Percentiles rank a stretch among this genome's conserved stretches.
Conservation (phyloP, 1,140 invertebrate species). For the Oscheius sp. region DNA sequence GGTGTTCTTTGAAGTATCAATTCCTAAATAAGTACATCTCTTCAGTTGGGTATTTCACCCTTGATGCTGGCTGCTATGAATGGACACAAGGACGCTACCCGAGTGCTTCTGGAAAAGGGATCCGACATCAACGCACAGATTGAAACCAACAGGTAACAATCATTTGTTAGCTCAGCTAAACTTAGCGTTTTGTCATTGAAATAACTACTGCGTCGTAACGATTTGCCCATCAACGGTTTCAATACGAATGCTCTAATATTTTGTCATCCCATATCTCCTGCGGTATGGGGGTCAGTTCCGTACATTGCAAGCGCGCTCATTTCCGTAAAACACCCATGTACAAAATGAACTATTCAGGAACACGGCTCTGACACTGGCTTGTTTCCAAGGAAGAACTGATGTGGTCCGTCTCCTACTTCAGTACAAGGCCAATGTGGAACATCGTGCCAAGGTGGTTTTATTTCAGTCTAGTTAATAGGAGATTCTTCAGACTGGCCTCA, state of each 20-base stretch:
- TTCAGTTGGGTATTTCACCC: constrained; percentile 90
- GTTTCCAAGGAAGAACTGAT: constrained; percentile 97
- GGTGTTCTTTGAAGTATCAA: constrained; percentile 2
- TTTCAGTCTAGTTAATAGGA: neutral
- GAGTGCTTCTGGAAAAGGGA: constrained; percentile 90
- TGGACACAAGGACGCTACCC: constrained; percentile 96
- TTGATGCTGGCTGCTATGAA: constrained; percentile 99
- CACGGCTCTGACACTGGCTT: constrained; percentile 94
- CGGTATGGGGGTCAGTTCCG: no score
- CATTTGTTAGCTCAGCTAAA: neutral
- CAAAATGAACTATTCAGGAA: constrained; percentile 72
- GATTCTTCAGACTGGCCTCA: constrained; percentile 78
- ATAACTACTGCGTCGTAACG: neutral
- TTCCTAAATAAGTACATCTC: constrained; percentile 12
- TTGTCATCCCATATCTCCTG: constrained; percentile 9
- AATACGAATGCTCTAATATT: constrained; percentile 24
- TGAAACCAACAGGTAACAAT: constrained; percentile 79
- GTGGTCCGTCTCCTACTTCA: constrained; percentile 92
- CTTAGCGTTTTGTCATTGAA: neutral
- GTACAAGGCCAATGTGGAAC: constrained; percentile 95
- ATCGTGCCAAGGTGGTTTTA: constrained; percentile 78
- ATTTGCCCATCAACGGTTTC: no score
- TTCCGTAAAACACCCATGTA: no score
- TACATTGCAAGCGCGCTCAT: no score
- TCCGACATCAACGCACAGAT: constrained; percentile 99